A percentile compares a stretch with the other conserved stretches of the same genome.
These are phyloP conservation scores for Oligia fasciuncula DNA, from an alignment of 2,888 invertebrate species.

Conservation along the genomic window DNA sequence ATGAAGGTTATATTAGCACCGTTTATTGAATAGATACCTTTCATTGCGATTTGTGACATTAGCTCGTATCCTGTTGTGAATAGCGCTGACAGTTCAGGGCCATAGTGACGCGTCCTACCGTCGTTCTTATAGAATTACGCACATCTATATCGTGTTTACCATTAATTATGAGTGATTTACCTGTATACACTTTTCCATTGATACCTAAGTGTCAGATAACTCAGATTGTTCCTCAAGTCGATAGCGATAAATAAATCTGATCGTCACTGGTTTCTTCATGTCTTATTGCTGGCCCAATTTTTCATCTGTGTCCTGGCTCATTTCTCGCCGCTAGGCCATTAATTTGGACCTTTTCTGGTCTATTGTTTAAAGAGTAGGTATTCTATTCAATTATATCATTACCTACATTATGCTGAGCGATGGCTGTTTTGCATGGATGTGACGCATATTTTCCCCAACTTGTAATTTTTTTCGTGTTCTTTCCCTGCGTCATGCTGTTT, in stretches of 20 bases:
- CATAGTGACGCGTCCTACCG: not conserved
- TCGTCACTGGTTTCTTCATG: no score
- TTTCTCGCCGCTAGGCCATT: no score
- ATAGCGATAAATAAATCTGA: not conserved
- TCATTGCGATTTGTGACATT: slow-evolving; percentile 18
- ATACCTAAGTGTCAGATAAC: not conserved
- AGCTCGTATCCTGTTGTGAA: not conserved
- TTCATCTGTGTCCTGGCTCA: no score
- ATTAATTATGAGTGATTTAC: slow-evolving; percentile 21
- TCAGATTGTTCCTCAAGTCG: not conserved
- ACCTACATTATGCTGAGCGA: not conserved
- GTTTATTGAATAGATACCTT: not conserved
- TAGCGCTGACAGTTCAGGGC: slow-evolving; percentile 25
- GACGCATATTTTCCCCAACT: no score
- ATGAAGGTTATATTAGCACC: not conserved
- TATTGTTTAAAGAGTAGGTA: no score
- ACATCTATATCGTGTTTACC: not conserved
- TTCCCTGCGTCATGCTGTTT: no score
- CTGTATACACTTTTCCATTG: slow-evolving; percentile 16
- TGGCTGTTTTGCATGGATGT: no score
- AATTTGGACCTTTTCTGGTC: no score
- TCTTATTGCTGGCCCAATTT: not conserved
- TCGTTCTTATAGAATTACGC: slow-evolving; percentile 19
- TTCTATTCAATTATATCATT: no score
- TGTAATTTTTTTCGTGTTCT: not conserved